phyloP scores from a whole-genome alignment of 2,888 invertebrate species.

The Oligia strigilis region DNA sequence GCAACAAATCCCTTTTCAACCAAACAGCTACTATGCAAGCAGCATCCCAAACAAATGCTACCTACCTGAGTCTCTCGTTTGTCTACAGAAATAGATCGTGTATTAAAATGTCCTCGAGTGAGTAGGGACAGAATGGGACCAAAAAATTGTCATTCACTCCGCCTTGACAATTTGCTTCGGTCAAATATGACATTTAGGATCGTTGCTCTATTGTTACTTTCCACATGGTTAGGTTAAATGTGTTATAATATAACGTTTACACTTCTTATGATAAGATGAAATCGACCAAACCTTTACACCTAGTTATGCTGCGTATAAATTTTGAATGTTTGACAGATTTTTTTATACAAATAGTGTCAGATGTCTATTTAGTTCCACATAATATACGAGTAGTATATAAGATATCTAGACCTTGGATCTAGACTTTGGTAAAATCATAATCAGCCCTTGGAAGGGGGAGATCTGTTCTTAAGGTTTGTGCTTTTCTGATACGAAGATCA shows the following conservation, averaged over 20 bases:
- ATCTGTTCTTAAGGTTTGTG: background rate
- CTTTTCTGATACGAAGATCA: background rate
- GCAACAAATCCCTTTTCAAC: slow-evolving; percentile 23
- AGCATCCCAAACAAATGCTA: slow-evolving; percentile 22
- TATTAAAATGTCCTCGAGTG: slow-evolving; percentile 54
- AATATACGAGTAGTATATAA: too few relatives aligned
- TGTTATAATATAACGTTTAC: slow-evolving; percentile 12
- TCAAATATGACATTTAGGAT: slow-evolving; percentile 52
- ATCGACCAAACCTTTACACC: background rate
- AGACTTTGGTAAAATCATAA: too few relatives aligned
- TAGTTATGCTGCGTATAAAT: background rate
- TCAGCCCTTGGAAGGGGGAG: background rate
- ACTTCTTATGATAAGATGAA: background rate
- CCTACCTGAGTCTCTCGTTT: slow-evolving; percentile 39
- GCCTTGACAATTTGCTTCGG: slow-evolving; percentile 63
- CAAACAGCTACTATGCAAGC: slow-evolving; percentile 22
- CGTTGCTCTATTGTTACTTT: slow-evolving; percentile 47
- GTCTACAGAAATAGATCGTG: slow-evolving; percentile 44
- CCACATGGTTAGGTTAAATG: slow-evolving; percentile 28
- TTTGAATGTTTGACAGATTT: background rate
- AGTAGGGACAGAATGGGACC: slow-evolving; percentile 45
- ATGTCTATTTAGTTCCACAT: background rate
- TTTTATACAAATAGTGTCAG: background rate
- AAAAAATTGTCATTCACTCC: slow-evolving; percentile 48
- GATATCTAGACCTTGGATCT: background rate